A percentile compares a stretch with the other conserved stretches of the same genome.
These are phyloP conservation scores for Nothoprocta pentlandii DNA, from an alignment of 2,113 vertebrate genomes.

Conservation along the genomic window DNA sequence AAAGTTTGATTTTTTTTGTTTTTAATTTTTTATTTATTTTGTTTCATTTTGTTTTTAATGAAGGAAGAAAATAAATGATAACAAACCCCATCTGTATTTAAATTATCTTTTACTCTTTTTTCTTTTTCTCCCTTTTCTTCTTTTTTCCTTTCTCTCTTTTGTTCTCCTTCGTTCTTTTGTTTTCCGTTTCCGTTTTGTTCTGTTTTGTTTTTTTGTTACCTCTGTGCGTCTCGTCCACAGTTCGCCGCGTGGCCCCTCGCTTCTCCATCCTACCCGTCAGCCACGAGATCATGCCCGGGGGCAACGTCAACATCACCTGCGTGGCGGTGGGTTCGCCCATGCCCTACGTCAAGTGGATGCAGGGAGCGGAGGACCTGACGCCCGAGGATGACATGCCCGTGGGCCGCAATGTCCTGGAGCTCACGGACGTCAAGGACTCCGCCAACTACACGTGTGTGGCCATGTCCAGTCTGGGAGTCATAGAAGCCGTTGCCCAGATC, in stretches of 20 bases:
- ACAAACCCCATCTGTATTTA: constrained; percentile 81
- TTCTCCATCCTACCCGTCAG: constrained; percentile 97
- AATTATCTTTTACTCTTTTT: constrained; percentile 76
- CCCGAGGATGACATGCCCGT: constrained; percentile 99
- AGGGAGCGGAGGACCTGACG: constrained; percentile 93
- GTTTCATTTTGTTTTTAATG: constrained; percentile 51
- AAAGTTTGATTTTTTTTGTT: constrained; percentile 75
- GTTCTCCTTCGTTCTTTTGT: constrained; percentile 37
- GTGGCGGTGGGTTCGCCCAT: constrained; percentile 98
- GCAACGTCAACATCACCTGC: constrained; percentile 98
- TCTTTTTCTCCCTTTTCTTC: constrained; percentile 73
- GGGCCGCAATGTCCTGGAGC: constrained; percentile 95
- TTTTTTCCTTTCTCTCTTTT: constrained; percentile 5
- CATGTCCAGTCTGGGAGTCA: constrained; percentile 98
- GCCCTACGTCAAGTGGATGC: constrained; percentile 99
- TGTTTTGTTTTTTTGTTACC: constrained; percentile 79
- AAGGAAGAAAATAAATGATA: constrained; percentile 53
- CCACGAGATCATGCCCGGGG: constrained; percentile 98
- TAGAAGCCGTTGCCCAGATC: constrained; percentile 96
- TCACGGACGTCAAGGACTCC: constrained; percentile 94
- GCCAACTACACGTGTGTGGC: constrained; percentile 99
- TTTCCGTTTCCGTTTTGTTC: constrained; percentile 69
- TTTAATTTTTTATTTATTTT: constrained; percentile 71
- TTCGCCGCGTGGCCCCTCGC: constrained; percentile 95
- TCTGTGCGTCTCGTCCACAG: constrained; percentile 87